A percentile compares a stretch with the other conserved stretches of the same genome.
Conservation (phyloP, 2,888 invertebrate genomes). For the Cerastoderma edule region DNA sequence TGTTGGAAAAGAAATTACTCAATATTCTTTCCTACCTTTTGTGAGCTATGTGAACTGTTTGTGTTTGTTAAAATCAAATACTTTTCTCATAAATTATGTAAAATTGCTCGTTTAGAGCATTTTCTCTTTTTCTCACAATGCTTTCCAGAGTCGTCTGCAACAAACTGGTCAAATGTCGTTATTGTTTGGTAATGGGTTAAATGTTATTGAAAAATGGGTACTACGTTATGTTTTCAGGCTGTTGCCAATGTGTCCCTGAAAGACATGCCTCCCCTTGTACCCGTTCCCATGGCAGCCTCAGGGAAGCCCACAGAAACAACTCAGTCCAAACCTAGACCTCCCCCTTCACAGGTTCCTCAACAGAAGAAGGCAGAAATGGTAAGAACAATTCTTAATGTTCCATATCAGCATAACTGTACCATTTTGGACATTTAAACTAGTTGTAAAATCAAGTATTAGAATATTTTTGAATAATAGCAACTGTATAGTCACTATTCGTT, state of each 20-base stretch:
- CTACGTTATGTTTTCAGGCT: slow-evolving; percentile 29
- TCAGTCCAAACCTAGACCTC: slow-evolving; percentile 21
- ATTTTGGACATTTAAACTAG: too few relatives aligned
- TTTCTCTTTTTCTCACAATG: slow-evolving; percentile 3
- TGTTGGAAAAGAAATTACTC: too few relatives aligned
- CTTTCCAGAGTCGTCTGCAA: neutral
- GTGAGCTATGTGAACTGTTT: neutral
- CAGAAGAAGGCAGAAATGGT: slow-evolving; percentile 21
- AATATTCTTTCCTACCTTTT: too few relatives aligned
- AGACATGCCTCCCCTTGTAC: slow-evolving; percentile 42
- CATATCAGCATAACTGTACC: too few relatives aligned
- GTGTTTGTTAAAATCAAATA: neutral
- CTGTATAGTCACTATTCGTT: too few relatives aligned
- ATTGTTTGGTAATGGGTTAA: too few relatives aligned
- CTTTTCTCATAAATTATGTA: neutral
- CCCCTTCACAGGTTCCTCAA: slow-evolving; percentile 16
- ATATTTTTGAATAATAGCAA: too few relatives aligned
- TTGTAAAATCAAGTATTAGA: too few relatives aligned
- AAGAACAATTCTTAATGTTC: too few relatives aligned
- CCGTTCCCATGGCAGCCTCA: slow-evolving; percentile 33
- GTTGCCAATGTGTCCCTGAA: slow-evolving; percentile 37
- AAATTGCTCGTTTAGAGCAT: slow-evolving; percentile 3
- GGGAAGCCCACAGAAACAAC: slow-evolving; percentile 28
- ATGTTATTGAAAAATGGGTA: neutral
- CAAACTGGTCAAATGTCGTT: too few relatives aligned